Conservation (phyloP, 2,113 vertebrate species). For the Boleophthalmus pectinirostris region DNA sequence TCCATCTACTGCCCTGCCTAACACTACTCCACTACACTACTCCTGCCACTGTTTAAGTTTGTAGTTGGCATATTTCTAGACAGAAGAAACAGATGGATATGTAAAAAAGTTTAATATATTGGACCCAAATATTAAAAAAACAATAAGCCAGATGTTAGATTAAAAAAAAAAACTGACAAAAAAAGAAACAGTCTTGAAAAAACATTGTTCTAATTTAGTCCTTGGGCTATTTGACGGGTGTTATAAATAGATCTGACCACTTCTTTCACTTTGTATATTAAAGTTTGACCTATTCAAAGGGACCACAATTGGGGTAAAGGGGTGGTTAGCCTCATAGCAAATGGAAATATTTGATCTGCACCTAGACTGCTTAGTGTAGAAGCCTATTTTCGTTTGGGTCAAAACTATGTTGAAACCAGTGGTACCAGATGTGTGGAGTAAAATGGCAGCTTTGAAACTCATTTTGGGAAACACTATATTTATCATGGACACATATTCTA, state of each 20-base stretch:
- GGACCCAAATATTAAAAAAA: background rate
- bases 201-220: background rate
- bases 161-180: background rate
- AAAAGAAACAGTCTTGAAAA: background rate
- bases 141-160: background rate
- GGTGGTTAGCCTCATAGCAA: background rate
- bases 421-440: background rate
- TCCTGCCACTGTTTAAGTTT: slow-evolving; percentile 30
- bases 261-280: background rate
- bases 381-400: background rate
- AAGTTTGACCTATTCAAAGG: background rate
- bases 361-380: background rate
- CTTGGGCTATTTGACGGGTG: background rate
- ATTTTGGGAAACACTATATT: background rate
- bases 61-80: background rate
- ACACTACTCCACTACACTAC: too few species aligned
- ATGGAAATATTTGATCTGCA: background rate
- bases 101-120: background rate
- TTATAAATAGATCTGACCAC: background rate
- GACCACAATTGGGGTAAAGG: background rate
- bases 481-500: background rate
- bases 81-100: background rate
- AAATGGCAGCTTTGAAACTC: background rate
- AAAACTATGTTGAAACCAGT: background rate
- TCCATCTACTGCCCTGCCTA: too few species aligned